Conservation (phyloP, 2,888 invertebrate genomes). For the Acrocyrtus sp. region DNA sequence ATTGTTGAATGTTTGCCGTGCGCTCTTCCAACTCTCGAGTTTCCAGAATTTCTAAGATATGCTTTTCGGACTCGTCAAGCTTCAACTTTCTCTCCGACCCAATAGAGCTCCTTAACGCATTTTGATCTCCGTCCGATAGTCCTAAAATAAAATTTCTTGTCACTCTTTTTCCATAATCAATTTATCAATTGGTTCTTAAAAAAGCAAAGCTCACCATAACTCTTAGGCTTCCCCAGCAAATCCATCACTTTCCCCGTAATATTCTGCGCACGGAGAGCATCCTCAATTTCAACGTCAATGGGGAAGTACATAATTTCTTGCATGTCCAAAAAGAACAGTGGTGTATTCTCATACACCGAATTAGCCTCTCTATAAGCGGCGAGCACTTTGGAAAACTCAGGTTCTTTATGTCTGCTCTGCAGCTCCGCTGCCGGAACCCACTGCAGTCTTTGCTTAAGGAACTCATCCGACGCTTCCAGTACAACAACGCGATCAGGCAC, state of each 20-base stretch:
- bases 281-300: conserved; percentile 69
- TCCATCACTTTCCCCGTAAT: conserved; percentile 72
- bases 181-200: too few relatives aligned
- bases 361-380: conserved; percentile 63
- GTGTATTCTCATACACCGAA: conserved; percentile 70
- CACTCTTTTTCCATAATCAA: too few relatives aligned
- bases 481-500: conserved; percentile 56
- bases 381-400: conserved; percentile 26
- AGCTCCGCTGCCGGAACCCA: conserved; percentile 45
- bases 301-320: conserved; percentile 75
- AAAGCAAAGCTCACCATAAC: conserved; percentile 74
- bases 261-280: conserved; percentile 70
- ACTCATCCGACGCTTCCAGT: conserved; percentile 59
- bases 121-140: conserved; percentile 63
- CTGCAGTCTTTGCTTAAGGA: conserved; percentile 46
- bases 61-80: conserved; percentile 62
- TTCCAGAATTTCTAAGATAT: conserved; percentile 65
- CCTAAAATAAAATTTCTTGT: too few relatives aligned
- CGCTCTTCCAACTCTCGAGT: conserved; percentile 66
- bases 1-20: conserved; percentile 67
- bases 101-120: conserved; percentile 53
- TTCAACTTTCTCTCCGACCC: conserved; percentile 29
- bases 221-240: conserved; percentile 73
- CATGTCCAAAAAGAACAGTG: conserved; percentile 80
- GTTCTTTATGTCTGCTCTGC: conserved; percentile 47